Evolutionary conservation across 2,797 vertebrate genomes (phyloP).

Genomic region (Eupleurogrammus muticus): DNA sequence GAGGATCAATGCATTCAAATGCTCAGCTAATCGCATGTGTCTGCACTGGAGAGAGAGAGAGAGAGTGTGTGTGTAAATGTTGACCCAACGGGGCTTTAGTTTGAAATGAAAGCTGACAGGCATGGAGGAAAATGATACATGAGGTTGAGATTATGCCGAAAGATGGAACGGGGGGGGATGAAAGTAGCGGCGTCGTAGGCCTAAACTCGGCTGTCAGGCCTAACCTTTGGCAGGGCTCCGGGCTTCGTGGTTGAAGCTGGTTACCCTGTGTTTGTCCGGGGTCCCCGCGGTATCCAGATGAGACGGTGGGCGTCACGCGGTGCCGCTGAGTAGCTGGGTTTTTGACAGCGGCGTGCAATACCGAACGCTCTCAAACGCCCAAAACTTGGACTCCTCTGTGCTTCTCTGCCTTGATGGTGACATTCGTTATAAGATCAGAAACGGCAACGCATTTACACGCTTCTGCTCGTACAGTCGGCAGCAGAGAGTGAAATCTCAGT

Average conservation of each 20-base stretch:
- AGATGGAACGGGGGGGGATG: conserved; percentile 51
- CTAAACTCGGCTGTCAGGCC: conserved; percentile 73
- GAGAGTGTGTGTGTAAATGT: neutral
- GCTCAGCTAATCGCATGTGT: neutral
- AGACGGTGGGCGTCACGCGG: neutral
- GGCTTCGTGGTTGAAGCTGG: conserved; percentile 61
- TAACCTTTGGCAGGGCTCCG: conserved; percentile 76
- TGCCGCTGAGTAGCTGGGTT: conserved; percentile 12
- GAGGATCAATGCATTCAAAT: conserved; percentile 15
- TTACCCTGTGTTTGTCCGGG: conserved; percentile 57
- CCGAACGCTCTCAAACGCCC: conserved; percentile 15
- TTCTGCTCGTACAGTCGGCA: conserved; percentile 32
- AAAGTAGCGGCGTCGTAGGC: conserved; percentile 37
- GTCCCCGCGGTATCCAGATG: conserved; percentile 55
- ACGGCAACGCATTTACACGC: conserved; percentile 29
- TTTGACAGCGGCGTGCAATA: conserved; percentile 26
- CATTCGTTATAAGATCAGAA: conserved; percentile 46
- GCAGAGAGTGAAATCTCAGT: conserved; percentile 61
- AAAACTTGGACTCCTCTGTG: conserved; percentile 23
- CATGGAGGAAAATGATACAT: conserved; percentile 69
- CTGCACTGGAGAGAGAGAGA: neutral
- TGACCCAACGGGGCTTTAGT: conserved; percentile 57
- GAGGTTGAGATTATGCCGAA: conserved; percentile 66
- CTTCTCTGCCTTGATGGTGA: conserved; percentile 27
- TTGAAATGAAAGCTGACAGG: conserved; percentile 65